Evolutionary conservation across 2,888 invertebrate genomes (phyloP).

Genomic region (Hoplodrina blanda): DNA sequence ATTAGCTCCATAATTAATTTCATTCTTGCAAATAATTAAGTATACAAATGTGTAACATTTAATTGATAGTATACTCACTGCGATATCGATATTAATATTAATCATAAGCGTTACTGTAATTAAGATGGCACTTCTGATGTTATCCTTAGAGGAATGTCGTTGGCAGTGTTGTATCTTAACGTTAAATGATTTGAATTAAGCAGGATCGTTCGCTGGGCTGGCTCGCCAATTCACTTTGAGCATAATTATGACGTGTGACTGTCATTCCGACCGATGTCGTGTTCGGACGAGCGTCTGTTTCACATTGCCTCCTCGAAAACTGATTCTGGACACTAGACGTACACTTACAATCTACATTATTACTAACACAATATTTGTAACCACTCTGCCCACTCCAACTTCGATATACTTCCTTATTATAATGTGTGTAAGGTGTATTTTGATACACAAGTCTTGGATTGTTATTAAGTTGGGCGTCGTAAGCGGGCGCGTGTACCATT

Average conservation of each 20-base stretch:
- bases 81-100: conserved; percentile 55
- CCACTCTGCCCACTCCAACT: conserved; percentile 66
- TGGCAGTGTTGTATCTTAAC: conserved; percentile 80
- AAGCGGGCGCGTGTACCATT: conserved; percentile 86
- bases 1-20: conserved; percentile 14
- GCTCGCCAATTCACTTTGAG: conserved; percentile 79
- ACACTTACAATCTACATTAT: conserved; percentile 83
- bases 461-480: conserved; percentile 47
- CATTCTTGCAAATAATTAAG: conserved; percentile 30
- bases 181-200: conserved; percentile 70
- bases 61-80: conserved; percentile 47
- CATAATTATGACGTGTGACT: conserved; percentile 76
- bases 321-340: conserved; percentile 75
- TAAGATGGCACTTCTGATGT: conserved; percentile 77
- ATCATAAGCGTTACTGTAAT: conserved; percentile 71
- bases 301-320: conserved; percentile 53
- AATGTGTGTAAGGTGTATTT: conserved; percentile 56
- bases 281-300: conserved; percentile 44
- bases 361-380: conserved; percentile 72
- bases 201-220: conserved; percentile 60
- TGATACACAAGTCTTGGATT: conserved; percentile 64
- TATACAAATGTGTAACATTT: conserved; percentile 23
- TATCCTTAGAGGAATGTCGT: conserved; percentile 80
- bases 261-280: conserved; percentile 63
- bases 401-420: conserved; percentile 61